Evolutionary conservation across 2,888 invertebrate species (phyloP).

Genomic region (Syrista parreyssii): DNA sequence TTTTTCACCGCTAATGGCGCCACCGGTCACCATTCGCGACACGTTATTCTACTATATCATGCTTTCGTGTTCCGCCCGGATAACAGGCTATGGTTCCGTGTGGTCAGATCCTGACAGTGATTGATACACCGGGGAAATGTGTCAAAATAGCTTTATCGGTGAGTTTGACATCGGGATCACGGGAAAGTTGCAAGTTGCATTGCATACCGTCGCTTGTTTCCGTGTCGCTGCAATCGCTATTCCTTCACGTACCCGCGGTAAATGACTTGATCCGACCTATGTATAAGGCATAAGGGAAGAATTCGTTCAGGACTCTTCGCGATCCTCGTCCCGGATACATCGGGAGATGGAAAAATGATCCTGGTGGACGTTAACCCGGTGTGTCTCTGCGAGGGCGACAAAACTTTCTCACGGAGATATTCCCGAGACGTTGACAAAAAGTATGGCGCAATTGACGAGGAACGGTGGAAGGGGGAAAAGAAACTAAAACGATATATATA

Average conservation of each 20-base stretch:
- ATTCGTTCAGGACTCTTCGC: neutral
- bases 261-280: neutral
- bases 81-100: neutral
- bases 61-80: conserved; percentile 4
- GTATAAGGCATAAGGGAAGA: neutral
- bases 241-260: neutral
- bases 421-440: neutral
- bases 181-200: neutral
- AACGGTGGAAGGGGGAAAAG: fast-evolving
- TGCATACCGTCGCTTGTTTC: neutral
- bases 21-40: neutral
- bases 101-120: conserved; percentile 5
- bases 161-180: neutral
- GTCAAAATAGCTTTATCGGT: conserved; percentile 1
- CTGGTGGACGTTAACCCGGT: neutral
- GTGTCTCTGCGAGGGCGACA: neutral
- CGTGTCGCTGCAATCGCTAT: neutral
- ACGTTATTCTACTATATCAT: neutral
- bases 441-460: too few relatives aligned
- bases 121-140: conserved; percentile 2
- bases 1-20: conserved; percentile 1
- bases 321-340: neutral
- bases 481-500: neutral
- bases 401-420: neutral
- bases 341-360: neutral